Base-by-base conservation (phyloP, 1,140 invertebrate species). In the Nephotettix cincticeps region DNA sequence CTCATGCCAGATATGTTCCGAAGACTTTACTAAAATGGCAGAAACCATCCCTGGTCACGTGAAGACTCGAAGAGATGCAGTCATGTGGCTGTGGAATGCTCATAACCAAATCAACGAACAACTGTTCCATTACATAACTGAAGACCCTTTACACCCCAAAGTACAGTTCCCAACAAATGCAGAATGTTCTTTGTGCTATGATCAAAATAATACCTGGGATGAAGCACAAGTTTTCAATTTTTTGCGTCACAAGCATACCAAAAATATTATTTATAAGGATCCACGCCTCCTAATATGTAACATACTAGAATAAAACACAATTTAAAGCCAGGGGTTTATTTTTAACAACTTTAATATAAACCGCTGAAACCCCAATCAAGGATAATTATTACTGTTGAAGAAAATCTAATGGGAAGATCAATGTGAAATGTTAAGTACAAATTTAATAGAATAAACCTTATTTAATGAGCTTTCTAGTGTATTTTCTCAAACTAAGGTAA, bases 71-170 rank as follows among this genome's bases (percentile, higher is more conserved):
- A 86, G 92, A 63, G 91, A 95, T 58, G 86, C 90, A 21, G 87
- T 98, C 0, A 76, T 99, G 6, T 99, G 96, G 95, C 80, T 99
- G 1, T 99, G 98, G 98, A 85, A 85, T 67, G 91, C 94, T 0
- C 97, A 99, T 78, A 99, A 99, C 81, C 88, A 91, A 81, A 96
- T 96, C 0, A 99, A 99, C 80, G 83, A 90, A 72, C 86, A 97
- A 73, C 81, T 99, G 17, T 85, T 91, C 30, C 91, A 93, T 0
- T 94, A 97, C 80, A 58, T 83, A 0, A 95, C 93, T 11, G 96
- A 99, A 81, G 98, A 99, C 84, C 95, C 96, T 0, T 75, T 85
- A 67, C 89, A 92, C 81, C 94, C 91, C 0, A 99, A 99, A 83
- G 85, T 92, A 36, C 92, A 96, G 78, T 99, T 97, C 81, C 98